Base-by-base conservation (phyloP, 1,140 invertebrate species). In the Paraescarpia echinospica region DNA sequence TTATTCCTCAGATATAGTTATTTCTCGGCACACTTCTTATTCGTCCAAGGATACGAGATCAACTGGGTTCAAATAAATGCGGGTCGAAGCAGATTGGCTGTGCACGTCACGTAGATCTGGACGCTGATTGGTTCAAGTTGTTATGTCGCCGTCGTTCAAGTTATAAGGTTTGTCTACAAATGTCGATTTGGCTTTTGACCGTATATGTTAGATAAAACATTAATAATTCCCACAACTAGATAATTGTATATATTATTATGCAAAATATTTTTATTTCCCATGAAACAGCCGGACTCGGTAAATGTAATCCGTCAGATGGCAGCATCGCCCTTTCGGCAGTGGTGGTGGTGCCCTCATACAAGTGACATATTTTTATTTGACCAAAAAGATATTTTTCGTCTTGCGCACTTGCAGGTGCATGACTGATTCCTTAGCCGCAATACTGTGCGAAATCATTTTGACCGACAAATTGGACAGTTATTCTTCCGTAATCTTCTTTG, bases 21-120 rank as follows among this genome's bases (percentile, higher is more conserved):
- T 6, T 77, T 77, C 59, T 77, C 59, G 14, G 14, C 59, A 77
- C 59, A 77, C 59, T 77, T 77, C 59, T 77, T 77, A 77, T 77
- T 77, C 59, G 59, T 77, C 59, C 59, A 77, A 77, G 22, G 59
- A 18, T 77, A 27, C 59, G 27, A 77, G 59, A 77, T 27, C 59
- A 77, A 77, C 59, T 77, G 59, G 59, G 59, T 77, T 77, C 27
- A 77, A 77, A 77, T 77, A 77, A 77, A 77, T 77, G 59, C 59
- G 59, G 18, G 59, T 77, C 59, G 59, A 77, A 12, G 59, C 59
- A 77, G 59, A 77, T 77, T 77, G 59, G 59, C 59, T 77, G 27
- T 27, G 59, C 4, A 22, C 59, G 59, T 77, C 59, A 77, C 9
- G 59, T 77, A 6, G 59, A 77, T 27, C 59, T 77, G 59, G 59